Evolutionary conservation across 2,888 invertebrate genomes (phyloP).

Genomic region (Trichogramma evanescens): DNA sequence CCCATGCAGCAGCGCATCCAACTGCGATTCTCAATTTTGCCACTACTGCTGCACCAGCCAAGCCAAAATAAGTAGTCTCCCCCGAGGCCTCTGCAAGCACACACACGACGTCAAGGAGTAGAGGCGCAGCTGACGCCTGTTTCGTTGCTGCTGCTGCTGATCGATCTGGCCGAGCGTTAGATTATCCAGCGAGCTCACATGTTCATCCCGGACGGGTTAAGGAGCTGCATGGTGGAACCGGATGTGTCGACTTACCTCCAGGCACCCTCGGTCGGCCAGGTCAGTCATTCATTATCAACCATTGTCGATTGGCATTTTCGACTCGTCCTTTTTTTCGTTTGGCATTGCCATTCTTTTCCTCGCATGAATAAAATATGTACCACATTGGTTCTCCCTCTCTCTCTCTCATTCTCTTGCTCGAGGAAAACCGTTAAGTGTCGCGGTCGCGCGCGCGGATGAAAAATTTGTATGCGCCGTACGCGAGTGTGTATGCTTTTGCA

Average conservation of each 20-base stretch:
- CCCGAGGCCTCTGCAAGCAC: too few relatives aligned
- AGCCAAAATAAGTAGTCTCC: too few relatives aligned
- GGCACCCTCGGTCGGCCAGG: constrained; percentile 93
- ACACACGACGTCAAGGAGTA: neutral
- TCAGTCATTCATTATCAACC: constrained; percentile 34
- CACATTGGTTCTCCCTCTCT: too few relatives aligned
- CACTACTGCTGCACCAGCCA: too few relatives aligned
- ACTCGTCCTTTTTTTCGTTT: neutral
- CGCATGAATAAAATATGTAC: too few relatives aligned
- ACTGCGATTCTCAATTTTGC: too few relatives aligned
- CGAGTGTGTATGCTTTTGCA: neutral
- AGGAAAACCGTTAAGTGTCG: too few relatives aligned
- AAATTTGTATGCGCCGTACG: too few relatives aligned
- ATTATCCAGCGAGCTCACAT: constrained; percentile 50
- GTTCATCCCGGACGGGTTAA: constrained; percentile 88
- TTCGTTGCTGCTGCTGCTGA: neutral
- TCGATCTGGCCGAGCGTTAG: too few relatives aligned
- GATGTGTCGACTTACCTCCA: constrained; percentile 91
- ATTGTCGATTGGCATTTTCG: neutral
- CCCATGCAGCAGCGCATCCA: too few relatives aligned
- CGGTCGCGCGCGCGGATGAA: too few relatives aligned
- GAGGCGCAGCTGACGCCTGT: neutral
- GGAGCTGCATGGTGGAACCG: constrained; percentile 93
- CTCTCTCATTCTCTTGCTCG: too few relatives aligned
- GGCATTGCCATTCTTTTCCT: neutral